phyloP scores from a whole-genome alignment of 2,113 vertebrate species.

The Chloropsis hardwickii region DNA sequence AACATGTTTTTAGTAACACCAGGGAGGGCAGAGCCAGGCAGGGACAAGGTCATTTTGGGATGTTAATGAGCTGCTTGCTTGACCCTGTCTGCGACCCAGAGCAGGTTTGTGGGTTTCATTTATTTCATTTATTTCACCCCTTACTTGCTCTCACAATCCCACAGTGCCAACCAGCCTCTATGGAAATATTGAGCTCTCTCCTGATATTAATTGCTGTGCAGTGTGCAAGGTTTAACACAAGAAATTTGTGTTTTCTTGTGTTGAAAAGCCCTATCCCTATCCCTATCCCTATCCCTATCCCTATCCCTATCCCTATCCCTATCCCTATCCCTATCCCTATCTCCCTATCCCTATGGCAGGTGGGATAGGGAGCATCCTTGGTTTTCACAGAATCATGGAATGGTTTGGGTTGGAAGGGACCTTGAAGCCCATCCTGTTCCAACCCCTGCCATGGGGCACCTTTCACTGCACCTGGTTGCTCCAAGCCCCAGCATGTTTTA shows the following conservation, averaged over 20 bases:
- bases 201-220: not conserved
- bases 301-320: no score
- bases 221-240: not conserved
- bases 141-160: not conserved
- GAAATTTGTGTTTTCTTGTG: rapidly evolving
- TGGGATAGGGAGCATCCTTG: not conserved
- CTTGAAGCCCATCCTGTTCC: not conserved
- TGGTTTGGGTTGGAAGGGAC: not conserved
- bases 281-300: no score
- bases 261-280: no score
- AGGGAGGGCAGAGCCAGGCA: not conserved
- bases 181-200: not conserved
- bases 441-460: not conserved
- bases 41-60: not conserved
- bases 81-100: not conserved
- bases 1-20: not conserved
- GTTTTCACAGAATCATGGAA: not conserved
- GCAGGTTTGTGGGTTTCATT: not conserved
- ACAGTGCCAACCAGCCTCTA: not conserved
- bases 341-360: no score
- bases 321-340: no score
- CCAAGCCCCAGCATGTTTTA: not conserved
- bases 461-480: not conserved
- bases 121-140: not conserved
- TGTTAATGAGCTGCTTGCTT: not conserved